A percentile compares a stretch with the other conserved stretches of the same genome.
These are phyloP conservation scores for Diuraphis noxia DNA, from an alignment of 1,140 invertebrate genomes.

Conservation along the genomic window DNA sequence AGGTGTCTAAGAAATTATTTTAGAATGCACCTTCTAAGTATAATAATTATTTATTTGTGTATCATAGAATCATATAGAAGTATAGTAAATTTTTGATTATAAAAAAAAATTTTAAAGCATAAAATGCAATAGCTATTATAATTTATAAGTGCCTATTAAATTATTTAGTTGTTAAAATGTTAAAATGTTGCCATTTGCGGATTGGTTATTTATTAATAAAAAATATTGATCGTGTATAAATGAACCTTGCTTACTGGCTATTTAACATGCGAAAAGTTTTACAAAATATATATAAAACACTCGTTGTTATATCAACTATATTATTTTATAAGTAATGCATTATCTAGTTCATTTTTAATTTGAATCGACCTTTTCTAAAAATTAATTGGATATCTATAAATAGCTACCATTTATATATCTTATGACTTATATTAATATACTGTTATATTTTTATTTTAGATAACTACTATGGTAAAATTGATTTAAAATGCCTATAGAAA, in stretches of 20 bases:
- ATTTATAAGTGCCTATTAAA: neutral
- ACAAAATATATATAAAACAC: neutral
- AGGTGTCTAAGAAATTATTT: neutral
- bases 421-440: too few species aligned
- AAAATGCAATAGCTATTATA: neutral
- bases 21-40: neutral
- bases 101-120: neutral
- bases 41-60: neutral
- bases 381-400: neutral
- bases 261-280: neutral
- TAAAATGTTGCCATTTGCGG: neutral
- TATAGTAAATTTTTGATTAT: neutral
- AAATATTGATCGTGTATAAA: neutral
- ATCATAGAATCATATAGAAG: neutral
- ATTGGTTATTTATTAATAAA: constrained; percentile 11
- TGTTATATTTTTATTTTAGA: neutral
- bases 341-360: neutral
- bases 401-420: neutral
- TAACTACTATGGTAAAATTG: neutral
- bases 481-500: neutral
- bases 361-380: neutral
- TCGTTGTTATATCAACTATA: neutral
- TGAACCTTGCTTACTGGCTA: neutral
- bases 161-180: too few species aligned
- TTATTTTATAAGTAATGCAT: neutral